Evolutionary conservation across 2,113 vertebrate genomes (phyloP), one percentile per base, ranked within the genome.

Genomic region (Calcarius ornatus): DNA sequence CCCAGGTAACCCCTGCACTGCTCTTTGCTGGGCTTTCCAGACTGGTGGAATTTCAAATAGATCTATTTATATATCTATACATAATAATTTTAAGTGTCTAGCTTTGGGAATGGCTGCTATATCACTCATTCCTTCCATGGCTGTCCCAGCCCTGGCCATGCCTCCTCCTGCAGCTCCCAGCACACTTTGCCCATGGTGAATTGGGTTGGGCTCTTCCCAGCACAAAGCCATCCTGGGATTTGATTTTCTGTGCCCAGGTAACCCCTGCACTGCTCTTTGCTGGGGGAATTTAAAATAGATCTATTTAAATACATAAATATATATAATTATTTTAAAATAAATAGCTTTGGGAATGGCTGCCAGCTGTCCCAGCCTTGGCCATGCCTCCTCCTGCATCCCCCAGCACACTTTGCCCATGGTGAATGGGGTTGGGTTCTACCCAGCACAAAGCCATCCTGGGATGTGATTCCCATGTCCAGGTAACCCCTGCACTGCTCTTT

Each of bases 151-250:
- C 65, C 1, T 15, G 2, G 47, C 50, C 2, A 14, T 38, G 45
- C 25, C 25, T 14, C 25, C 25, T 50, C 25, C 48, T 2, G 2
- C 25, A 28, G 9, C 31, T 86, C 95, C 95, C 92, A 7, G 77
- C 57, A 60, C 47, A 20, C 96, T 95, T 96, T 99, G 98, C 97
- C 98, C 97, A 96, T 97, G 48, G 15, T 50, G 27, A 51, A 51
- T 51, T 51, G 25, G 15, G 15, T 28, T 51, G 50, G 15, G 50
- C 10, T 51, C 27, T 51, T 17, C 50, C 9, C 5, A 51, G 27
- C 9, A 28, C 15, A 51, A 51, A 25, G 2, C 2, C 50, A 51
- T 28, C 50, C 50, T 51, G 50, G 25, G 9, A 16, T 51, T 28
- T 17, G 15, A 6, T 28, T 28, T 8, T 38, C 38, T 38, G 38